Conservation (phyloP, 23 tunicate genomes). For the Trididemnum clinides region DNA sequence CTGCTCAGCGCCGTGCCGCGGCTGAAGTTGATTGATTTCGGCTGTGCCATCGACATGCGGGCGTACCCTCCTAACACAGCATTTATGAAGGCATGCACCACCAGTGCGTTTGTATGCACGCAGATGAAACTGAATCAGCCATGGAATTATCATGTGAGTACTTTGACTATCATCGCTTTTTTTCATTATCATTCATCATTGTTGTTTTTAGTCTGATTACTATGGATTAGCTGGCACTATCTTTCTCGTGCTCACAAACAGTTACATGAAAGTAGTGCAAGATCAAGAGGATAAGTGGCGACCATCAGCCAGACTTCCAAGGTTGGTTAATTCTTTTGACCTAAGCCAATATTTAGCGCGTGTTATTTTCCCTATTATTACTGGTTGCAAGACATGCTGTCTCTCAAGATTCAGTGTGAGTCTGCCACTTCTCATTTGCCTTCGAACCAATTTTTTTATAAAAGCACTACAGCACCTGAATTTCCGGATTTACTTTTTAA, state of each 20-base stretch:
- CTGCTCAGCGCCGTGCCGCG: background rate
- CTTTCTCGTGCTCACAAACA: slow-evolving; percentile 34
- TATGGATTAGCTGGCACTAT: slow-evolving; percentile 73
- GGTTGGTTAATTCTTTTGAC: too few relatives aligned
- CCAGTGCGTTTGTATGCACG: slow-evolving; percentile 71
- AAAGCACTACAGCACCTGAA: too few relatives aligned
- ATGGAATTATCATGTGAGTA: slow-evolving; percentile 84
- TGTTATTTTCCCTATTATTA: too few relatives aligned
- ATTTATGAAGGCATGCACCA: slow-evolving; percentile 44
- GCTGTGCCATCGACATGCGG: slow-evolving; percentile 79
- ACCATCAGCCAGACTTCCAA: slow-evolving; percentile 8
- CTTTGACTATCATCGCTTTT: background rate
- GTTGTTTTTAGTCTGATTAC: slow-evolving; percentile 38
- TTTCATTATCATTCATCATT: background rate
- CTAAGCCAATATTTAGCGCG: too few relatives aligned
- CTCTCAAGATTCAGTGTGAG: too few relatives aligned
- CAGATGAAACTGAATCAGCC: slow-evolving; percentile 76
- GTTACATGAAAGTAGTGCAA: slow-evolving; percentile 51
- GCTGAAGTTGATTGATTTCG: slow-evolving; percentile 77
- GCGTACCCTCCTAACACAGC: slow-evolving; percentile 43
- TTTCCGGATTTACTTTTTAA: too few relatives aligned
- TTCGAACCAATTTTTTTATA: too few relatives aligned
- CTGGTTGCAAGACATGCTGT: too few relatives aligned
- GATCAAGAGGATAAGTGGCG: slow-evolving; percentile 33
- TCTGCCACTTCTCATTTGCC: too few relatives aligned